Evolutionary conservation across 1,140 invertebrate species (phyloP), one percentile per base, ranked within the genome.

Genomic region (Solenopsis fugax): DNA sequence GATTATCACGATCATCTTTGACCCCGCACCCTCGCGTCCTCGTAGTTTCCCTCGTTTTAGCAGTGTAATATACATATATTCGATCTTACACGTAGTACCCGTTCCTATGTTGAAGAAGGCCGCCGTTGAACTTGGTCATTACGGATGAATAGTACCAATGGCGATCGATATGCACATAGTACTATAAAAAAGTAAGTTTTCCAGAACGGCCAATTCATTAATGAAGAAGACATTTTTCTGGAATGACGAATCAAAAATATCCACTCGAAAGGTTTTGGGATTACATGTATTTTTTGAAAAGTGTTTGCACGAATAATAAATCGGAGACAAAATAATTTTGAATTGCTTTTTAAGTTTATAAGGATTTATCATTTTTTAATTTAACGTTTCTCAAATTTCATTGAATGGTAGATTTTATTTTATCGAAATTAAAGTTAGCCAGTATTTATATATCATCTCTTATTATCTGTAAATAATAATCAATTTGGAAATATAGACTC

Each of bases 101-200:
- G 4, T 10, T 50, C 41, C 21, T 4, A 13, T 69, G 48, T 41
- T 64, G 58, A 73, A 77, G 65, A 86, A 89, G 65, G 60, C 60
- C 87, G 58, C 78, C 73, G 85, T 90, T 87, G 89, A 90, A 90
- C 89, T 90, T 90, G 89, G 75, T 89, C 88, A 80, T 90, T 73
- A 89, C 85, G 85, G 88, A 76, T 82, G 84, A 89, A 82, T 84
- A 86, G 67, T 75, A 81, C 58, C 82, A 50, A 71, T 60, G 29
- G 56, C 56, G 87, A 87, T 90, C 88, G 88, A 90, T 89, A 88
- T 48, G 48, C 45, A 80, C 72, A 89, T 71, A 73, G 56, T 76
- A 64, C 37, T 76, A 85, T 73, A 84, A 89, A 89, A 75, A 85
- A 78, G 48, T 62, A 65, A 82, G 54, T 84, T 84, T 58, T 50